Evolutionary conservation across 2,797 vertebrate genomes (phyloP).

Genomic region (Cirrhinus molitorella): DNA sequence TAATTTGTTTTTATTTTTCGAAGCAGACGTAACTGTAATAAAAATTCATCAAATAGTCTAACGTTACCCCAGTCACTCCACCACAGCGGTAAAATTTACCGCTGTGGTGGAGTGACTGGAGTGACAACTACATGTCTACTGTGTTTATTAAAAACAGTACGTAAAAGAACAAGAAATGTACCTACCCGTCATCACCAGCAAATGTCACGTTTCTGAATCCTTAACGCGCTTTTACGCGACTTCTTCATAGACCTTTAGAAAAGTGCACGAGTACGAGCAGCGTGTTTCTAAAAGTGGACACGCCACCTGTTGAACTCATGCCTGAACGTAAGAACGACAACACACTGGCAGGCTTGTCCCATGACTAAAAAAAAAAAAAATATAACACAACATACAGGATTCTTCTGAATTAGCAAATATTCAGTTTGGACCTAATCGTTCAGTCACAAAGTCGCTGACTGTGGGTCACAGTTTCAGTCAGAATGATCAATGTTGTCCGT

Average conservation of each 20-base stretch:
- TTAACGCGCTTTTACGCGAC: not conserved
- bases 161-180: not conserved
- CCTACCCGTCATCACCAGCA: constrained; percentile 15
- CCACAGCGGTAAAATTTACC: not conserved
- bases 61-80: too few species aligned
- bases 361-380: not conserved
- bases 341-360: not conserved
- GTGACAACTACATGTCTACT: not conserved
- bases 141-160: not conserved
- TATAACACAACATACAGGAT: not conserved
- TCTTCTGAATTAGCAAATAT: not conserved
- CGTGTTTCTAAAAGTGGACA: constrained; percentile 51
- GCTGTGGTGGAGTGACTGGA: too few species aligned
- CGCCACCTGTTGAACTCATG: constrained; percentile 50
- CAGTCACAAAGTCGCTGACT: not conserved
- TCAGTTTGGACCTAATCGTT: not conserved
- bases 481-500: not conserved
- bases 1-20: not conserved
- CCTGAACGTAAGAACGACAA: constrained; percentile 1
- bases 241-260: not conserved
- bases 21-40: not conserved
- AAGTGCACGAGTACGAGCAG: not conserved
- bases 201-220: not conserved
- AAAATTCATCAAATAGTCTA: not conserved
- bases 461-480: not conserved